phyloP scores from a whole-genome alignment of 2,888 invertebrate species.

The Epinotia demarniana region DNA sequence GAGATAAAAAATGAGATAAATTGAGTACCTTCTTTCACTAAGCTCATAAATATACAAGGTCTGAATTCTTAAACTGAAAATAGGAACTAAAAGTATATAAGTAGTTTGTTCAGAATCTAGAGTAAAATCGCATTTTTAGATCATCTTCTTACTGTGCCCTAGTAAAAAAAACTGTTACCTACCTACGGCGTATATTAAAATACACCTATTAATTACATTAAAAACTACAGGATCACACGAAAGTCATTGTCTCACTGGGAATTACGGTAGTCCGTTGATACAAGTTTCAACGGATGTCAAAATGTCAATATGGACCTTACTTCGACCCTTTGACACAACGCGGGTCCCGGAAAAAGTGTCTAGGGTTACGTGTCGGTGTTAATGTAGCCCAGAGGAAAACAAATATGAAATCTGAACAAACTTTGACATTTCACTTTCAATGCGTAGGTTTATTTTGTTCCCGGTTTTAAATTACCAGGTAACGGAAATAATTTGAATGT shows the following conservation, averaged over 20 bases:
- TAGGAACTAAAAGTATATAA: no score
- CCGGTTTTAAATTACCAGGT: slow-evolving; percentile 29
- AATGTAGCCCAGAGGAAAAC: slow-evolving; percentile 65
- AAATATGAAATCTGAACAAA: slow-evolving; percentile 62
- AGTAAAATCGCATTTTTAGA: no score
- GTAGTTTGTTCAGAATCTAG: no score
- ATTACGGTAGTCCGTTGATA: slow-evolving; percentile 65
- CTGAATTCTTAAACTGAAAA: no score
- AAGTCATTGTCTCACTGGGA: slow-evolving; percentile 35
- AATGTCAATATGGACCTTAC: slow-evolving; percentile 73
- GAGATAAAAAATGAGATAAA: no score
- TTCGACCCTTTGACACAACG: slow-evolving; percentile 65
- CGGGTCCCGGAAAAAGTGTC: slow-evolving; percentile 70
- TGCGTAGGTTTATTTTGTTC: slow-evolving; percentile 38
- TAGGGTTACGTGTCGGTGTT: slow-evolving; percentile 67
- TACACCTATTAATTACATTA: no score
- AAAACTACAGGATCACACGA: no score
- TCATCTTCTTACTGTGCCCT: no score
- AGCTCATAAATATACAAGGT: no score
- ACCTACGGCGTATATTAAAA: no score
- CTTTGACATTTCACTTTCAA: slow-evolving; percentile 61
- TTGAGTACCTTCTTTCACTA: no score
- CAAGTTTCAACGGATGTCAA: slow-evolving; percentile 78
- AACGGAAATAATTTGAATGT: not conserved
- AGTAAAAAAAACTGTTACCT: no score